Evolutionary conservation across 1,140 invertebrate species (phyloP).

Genomic region (Choristoneura fumiferana): DNA sequence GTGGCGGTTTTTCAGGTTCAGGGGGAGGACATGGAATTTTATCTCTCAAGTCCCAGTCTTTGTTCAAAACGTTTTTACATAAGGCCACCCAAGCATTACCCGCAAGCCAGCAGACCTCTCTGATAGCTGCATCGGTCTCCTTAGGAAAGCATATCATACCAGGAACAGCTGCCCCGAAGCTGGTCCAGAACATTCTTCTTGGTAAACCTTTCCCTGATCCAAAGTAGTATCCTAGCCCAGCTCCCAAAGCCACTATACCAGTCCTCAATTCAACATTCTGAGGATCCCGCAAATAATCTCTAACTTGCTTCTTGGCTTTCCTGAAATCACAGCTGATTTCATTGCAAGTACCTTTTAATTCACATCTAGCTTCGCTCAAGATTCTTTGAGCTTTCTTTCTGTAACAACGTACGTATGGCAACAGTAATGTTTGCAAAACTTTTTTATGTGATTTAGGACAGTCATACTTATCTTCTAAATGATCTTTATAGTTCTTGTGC

Average conservation of each 20-base stretch:
- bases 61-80: not conserved
- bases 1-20: too few species aligned
- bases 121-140: not conserved
- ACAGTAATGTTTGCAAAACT: constrained; percentile 38
- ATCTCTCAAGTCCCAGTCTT: not conserved
- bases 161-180: not conserved
- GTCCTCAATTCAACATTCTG: not conserved
- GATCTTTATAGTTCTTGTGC: constrained; percentile 53
- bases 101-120: not conserved
- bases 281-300: not conserved
- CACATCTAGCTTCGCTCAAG: constrained; percentile 24
- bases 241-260: not conserved
- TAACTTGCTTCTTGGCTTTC: not conserved
- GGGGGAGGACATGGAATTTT: not conserved
- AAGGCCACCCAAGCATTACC: not conserved
- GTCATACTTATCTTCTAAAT: constrained; percentile 33
- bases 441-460: constrained; percentile 43
- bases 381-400: constrained; percentile 25
- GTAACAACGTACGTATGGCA: constrained; percentile 36
- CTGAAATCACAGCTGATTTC: constrained; percentile 11
- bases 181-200: not conserved
- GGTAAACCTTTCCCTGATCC: not conserved
- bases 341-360: constrained; percentile 15
- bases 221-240: not conserved
- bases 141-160: not conserved